Percentiles rank a stretch among this genome's conserved stretches.
Conservation (phyloP, 2,888 invertebrate species). For the Leptopilina drosophilae region DNA sequence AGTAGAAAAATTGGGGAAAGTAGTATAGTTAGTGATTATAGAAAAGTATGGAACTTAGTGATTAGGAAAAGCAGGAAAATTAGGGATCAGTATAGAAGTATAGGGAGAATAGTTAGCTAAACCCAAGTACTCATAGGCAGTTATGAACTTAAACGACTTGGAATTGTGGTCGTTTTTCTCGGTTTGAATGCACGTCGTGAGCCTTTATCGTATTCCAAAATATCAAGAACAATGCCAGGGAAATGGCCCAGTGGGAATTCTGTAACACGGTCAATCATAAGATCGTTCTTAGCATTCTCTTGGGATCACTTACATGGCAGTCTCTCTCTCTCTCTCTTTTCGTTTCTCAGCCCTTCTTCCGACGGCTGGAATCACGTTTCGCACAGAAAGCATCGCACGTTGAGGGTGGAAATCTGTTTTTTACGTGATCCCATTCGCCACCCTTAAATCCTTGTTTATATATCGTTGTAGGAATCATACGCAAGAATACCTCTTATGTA, state of each 20-base stretch:
- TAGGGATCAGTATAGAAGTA: no score
- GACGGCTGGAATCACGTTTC: conserved; percentile 53
- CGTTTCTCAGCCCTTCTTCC: conserved; percentile 51
- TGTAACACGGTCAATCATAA: conserved; percentile 77
- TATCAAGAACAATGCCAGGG: conserved; percentile 52
- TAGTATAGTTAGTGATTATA: no score
- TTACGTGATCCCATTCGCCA: conserved; percentile 72
- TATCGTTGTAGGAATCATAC: conserved; percentile 46
- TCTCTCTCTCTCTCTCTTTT: conserved; percentile 35
- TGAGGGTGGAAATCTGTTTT: conserved; percentile 73
- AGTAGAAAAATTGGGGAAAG: no score
- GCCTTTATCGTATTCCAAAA: conserved; percentile 43
- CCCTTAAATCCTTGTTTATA: conserved; percentile 70
- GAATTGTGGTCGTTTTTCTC: not conserved
- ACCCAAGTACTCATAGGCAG: no score
- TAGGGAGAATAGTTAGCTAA: no score
- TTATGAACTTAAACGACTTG: not conserved
- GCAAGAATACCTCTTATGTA: conserved; percentile 38
- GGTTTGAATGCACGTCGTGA: conserved; percentile 1
- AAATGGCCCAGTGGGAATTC: conserved; percentile 73
- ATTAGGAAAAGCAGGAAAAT: no score
- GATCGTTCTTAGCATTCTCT: conserved; percentile 73
- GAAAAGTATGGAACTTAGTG: no score
- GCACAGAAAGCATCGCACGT: conserved; percentile 39
- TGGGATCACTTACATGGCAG: conserved; percentile 71